Percentiles rank a stretch among this genome's conserved stretches.
phyloP scores from a whole-genome alignment of 2,797 vertebrate genomes.

The Emydoidea blandingii region DNA sequence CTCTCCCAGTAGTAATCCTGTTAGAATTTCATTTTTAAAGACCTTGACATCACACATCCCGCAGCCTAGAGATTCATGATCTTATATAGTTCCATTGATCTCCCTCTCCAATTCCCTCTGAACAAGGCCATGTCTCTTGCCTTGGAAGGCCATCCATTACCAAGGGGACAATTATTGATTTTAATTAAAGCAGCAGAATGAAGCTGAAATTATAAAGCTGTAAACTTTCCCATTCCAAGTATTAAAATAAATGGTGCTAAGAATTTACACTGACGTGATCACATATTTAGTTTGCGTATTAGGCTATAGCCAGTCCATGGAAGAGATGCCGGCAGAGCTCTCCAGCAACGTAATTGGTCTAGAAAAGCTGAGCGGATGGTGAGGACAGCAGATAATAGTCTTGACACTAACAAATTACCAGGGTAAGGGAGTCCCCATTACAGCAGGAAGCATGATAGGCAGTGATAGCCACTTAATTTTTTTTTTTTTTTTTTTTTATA shows the following conservation, averaged over 20 bases:
- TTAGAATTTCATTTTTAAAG: neutral
- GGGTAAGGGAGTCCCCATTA: neutral
- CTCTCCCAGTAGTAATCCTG: neutral
- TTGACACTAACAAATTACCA: conserved; percentile 28
- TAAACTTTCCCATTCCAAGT: neutral
- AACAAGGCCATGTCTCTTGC: neutral
- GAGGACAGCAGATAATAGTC: conserved; percentile 14
- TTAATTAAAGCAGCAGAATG: conserved; percentile 64
- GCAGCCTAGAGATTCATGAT: neutral
- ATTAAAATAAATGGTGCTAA: conserved; percentile 39
- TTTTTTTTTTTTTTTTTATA: conserved; percentile 61
- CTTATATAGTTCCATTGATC: neutral
- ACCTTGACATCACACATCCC: neutral
- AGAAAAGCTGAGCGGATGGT: conserved; percentile 27
- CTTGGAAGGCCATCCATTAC: conserved; percentile 31
- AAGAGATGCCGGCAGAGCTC: neutral
- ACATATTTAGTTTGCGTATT: neutral
- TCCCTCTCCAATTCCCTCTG: conserved; percentile 9
- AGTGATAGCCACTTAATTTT: conserved; percentile 36
- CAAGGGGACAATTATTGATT: conserved; percentile 68
- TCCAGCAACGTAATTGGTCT: conserved; percentile 38
- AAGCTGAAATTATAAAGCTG: conserved; percentile 51
- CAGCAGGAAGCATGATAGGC: conserved; percentile 32
- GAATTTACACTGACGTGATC: conserved; percentile 35
- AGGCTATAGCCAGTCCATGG: neutral